phyloP scores from a whole-genome alignment of 64 coral and sea anemone species.

The Stichodactyla helianthus region DNA sequence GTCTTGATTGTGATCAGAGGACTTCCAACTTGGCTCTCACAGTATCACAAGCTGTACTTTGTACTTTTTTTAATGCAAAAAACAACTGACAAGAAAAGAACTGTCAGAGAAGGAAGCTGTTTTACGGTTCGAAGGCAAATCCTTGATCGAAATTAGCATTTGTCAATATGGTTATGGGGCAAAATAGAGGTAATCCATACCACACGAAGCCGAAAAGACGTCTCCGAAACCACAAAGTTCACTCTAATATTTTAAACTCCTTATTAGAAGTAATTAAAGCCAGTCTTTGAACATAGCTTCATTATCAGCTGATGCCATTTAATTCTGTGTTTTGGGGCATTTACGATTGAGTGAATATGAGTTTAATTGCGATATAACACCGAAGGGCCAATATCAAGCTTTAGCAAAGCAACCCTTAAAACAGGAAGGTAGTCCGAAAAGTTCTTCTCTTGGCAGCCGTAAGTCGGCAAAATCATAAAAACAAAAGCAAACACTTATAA shows the following conservation, averaged over 20 bases:
- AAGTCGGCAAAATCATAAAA: background rate
- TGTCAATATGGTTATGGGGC: background rate
- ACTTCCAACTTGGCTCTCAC: background rate
- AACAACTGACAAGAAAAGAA: background rate
- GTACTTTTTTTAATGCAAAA: background rate
- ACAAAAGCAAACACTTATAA: background rate
- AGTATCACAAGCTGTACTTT: background rate
- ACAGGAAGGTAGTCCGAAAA: background rate
- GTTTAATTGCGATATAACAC: background rate
- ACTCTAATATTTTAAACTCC: conserved; percentile 1
- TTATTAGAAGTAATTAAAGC: conserved; percentile 7
- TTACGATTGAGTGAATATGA: background rate
- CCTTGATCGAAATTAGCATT: background rate
- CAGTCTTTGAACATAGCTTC: background rate
- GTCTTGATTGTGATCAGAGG: background rate
- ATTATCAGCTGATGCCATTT: conserved; percentile 5
- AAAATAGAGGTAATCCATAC: background rate
- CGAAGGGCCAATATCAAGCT: background rate
- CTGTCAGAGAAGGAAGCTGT: background rate
- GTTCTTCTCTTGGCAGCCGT: background rate
- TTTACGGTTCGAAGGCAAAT: background rate
- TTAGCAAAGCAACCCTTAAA: background rate
- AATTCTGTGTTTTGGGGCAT: background rate
- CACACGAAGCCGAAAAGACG: background rate
- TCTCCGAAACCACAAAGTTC: background rate